Evolutionary conservation across 1,140 invertebrate genomes (phyloP), one percentile per base, ranked within the genome.

Genomic region (Pachypeltis micranthus): DNA sequence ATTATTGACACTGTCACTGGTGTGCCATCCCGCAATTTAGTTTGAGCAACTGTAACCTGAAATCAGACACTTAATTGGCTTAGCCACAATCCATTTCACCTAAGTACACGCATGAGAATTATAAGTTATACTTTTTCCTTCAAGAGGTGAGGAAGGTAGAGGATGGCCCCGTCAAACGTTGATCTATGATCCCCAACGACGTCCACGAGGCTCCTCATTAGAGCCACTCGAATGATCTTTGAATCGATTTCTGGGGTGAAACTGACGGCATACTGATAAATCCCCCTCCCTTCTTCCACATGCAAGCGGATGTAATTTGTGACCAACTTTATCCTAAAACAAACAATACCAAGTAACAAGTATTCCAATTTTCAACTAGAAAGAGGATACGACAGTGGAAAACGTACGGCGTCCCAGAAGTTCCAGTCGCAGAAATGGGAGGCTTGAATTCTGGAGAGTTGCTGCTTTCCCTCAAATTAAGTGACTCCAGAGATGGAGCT

Each of bases 251-350:
- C 71, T 0, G 92, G 93, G 47, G 74, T 64, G 71, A 82, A 89
- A 63, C 75, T 76, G 0, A 92, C 85, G 73, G 88, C 84, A 72
- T 96, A 95, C 69, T 88, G 84, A 70, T 80, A 93, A 0, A 93
- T 81, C 27, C 83, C 86, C 67, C 81, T 83, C 24, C 80, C 79
- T 44, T 72, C 66, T 60, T 83, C 76, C 12, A 83, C 70, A n/a
- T 77, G 73, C 1, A 91, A 64, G 51, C 78, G 72, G 7, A 94
- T 83, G 69, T 87, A 92, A 72, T 94, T 94, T 21, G 23, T 25
- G 1, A 23, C 79, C 0, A 87, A 72, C 14, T 73, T 69, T 23
- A 84, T 69, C 1, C 78, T 80, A 65, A 23, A 74, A 72, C n/a
- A n/a, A n/a, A n/a, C n/a, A n/a, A n/a, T n/a, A n/a, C n/a, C n/a